phyloP scores from a whole-genome alignment of 2,797 vertebrate species.

The Hirundo rustica region DNA sequence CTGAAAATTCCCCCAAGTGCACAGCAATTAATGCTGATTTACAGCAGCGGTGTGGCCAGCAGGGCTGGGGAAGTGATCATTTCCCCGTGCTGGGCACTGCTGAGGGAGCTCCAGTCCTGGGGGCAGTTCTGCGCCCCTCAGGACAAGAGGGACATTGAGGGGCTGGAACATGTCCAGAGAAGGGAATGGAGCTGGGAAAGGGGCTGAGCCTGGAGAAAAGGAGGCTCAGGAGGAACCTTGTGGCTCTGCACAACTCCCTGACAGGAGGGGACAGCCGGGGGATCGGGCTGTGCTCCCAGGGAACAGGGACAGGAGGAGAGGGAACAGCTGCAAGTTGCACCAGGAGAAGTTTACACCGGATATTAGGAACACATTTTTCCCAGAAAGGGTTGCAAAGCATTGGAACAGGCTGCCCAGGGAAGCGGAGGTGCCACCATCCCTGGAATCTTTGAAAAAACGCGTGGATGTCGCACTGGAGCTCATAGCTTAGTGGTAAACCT shows the following conservation, averaged over 20 bases:
- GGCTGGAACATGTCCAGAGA: neutral
- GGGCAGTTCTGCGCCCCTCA: neutral
- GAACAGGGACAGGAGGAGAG: neutral
- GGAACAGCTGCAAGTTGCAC: accelerated
- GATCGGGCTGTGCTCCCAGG: accelerated
- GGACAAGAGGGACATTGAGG: neutral
- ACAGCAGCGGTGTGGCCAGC: neutral
- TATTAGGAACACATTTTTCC: neutral
- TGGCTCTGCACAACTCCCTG: neutral
- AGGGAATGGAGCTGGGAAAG: neutral
- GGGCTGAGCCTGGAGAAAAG: neutral
- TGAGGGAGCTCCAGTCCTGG: neutral
- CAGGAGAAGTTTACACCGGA: neutral
- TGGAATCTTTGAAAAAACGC: accelerated
- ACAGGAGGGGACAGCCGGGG: neutral
- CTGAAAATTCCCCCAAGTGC: neutral
- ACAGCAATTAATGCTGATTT: neutral
- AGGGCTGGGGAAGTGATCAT: neutral
- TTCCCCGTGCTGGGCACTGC: neutral
- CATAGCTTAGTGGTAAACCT: neutral
- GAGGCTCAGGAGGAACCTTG: neutral
- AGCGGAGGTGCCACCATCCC: neutral
- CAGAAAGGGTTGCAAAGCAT: neutral
- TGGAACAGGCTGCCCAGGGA: neutral
- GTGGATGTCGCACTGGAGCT: neutral